Evolutionary conservation across 2,888 invertebrate genomes (phyloP), one percentile per base, ranked within the genome.

Genomic region (Cosmopolites sordidus): DNA sequence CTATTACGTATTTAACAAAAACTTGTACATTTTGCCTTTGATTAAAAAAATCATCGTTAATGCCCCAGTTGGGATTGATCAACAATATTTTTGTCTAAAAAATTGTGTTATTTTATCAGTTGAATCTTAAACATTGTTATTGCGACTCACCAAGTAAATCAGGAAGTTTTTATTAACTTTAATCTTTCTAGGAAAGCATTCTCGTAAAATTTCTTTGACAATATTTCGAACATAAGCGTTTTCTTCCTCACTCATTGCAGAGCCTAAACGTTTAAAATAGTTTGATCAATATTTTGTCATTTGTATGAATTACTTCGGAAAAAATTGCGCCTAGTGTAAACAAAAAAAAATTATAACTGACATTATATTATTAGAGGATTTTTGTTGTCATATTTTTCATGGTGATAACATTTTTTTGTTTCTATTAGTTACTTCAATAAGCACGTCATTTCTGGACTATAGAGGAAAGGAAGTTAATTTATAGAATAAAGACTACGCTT

Each of bases 61-160:
- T 77, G 0, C 79, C 79, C 66, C 81, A 80, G 61, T 76, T 76
- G 0, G 82, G 82, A 62, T 82, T 78, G 2, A 82, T 63, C 0
- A 79, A 65, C n/a, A 80, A 62, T 37, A 82, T 62, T 48, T 79
- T 77, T 3, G 82, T 76, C 73, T 73, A 39, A 53, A 62, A 37
- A 46, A 2, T 27, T 6, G 27, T 6, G 9, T 27, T 33, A 33
- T 33, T 33, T 33, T 33, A 33, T 11, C 11, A 12, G 9, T 5
- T 27, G 27, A 27, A 27, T 27, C 27, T 27, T 33, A 33, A 33
- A 33, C 12, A 33, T 11, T 33, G 5, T 33, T n/a, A 33, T 33
- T 12, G 4, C n/a, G 4, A 33, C 65, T 64, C 62, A 71, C 73
- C 27, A 79, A 67, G 60, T 78, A 81, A 5, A 75, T 73, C 0